Base-by-base conservation (phyloP, 2,797 vertebrate species). In the Acomys russatus region DNA sequence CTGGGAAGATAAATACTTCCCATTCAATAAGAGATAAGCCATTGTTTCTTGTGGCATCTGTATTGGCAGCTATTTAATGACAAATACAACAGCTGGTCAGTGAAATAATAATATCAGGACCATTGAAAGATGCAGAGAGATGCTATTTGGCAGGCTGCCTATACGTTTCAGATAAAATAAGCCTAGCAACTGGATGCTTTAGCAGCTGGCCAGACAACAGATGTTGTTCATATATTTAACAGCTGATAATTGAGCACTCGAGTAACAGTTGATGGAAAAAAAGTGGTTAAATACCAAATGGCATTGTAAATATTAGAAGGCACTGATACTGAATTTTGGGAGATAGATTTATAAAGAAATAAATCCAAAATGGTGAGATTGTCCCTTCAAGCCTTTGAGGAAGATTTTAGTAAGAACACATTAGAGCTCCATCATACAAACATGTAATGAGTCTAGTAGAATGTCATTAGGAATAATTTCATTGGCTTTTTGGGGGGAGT, bases 191-290 rank as follows among this genome's bases (percentile, higher is more conserved):
- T 98, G 97, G 92, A 96, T 28, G 3, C 74, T 96, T 78, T 91
- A 97, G 97, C 98, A 98, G 97, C 98, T 98, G 98, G 66, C 82
- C 95, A 97, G 86, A 98, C 97, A 98, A 98, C 97, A 88, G 96
- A 95, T 91, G 94, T 93, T 96, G 93, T 98, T 98, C 90, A 93
- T 78, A 94, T 96, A 97, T 97, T 97, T 96, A 95, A 51, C 92
- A 97, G 87, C 78, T 97, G 97, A 98, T 95, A 97, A 98, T 94
- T 98, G 95, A 94, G 84, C 74, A 97, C 92, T 92, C 71, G 89
- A 96, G 70, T 83, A 95, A 95, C 96, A 96, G 90, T 96, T 93
- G 59, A 91, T 97, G 86, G 76, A 96, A 96, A 88, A 76, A 96
- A 94, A 96, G 49, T 95, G 76, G 73, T 78, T 95, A 89, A 59